Conservation (phyloP, 2,797 vertebrate genomes). For the Neosalanx taihuensis region DNA sequence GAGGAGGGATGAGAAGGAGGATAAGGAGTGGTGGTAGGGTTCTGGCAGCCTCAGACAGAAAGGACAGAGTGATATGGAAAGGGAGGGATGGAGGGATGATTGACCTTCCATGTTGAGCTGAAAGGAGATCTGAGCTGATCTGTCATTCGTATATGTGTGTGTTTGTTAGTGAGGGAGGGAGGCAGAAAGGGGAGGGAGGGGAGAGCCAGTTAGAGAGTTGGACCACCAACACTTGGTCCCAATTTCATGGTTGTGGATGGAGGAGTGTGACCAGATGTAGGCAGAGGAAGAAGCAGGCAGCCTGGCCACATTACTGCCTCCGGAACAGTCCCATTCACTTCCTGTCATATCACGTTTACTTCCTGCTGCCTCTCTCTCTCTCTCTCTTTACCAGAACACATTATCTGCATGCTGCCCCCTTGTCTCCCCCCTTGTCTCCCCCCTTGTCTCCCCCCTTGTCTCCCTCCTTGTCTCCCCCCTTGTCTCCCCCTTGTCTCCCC, state of each 20-base stretch:
- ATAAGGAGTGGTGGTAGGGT: no score
- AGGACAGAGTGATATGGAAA: background rate
- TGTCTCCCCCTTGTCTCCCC: no score
- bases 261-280: slow-evolving; percentile 72
- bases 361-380: no score
- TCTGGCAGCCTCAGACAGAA: no score
- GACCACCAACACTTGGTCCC: slow-evolving; percentile 73
- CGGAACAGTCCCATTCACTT: slow-evolving; percentile 73
- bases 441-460: no score
- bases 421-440: no score
- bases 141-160: slow-evolving; percentile 14
- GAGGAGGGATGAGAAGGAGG: background rate
- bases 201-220: no score
- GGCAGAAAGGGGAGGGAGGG: background rate
- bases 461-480: no score
- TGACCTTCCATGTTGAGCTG: slow-evolving; percentile 19
- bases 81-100: background rate
- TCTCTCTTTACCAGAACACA: no score
- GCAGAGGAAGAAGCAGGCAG: slow-evolving; percentile 72
- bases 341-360: background rate
- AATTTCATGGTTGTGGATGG: slow-evolving; percentile 73
- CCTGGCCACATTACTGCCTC: slow-evolving; percentile 77
- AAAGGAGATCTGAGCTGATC: slow-evolving; percentile 13
- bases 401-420: no score
- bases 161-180: slow-evolving; percentile 7